A percentile compares a stretch with the other conserved stretches of the same genome.
phyloP scores from a whole-genome alignment of 2,797 vertebrate species.

The Coccyzus lansbergi region DNA sequence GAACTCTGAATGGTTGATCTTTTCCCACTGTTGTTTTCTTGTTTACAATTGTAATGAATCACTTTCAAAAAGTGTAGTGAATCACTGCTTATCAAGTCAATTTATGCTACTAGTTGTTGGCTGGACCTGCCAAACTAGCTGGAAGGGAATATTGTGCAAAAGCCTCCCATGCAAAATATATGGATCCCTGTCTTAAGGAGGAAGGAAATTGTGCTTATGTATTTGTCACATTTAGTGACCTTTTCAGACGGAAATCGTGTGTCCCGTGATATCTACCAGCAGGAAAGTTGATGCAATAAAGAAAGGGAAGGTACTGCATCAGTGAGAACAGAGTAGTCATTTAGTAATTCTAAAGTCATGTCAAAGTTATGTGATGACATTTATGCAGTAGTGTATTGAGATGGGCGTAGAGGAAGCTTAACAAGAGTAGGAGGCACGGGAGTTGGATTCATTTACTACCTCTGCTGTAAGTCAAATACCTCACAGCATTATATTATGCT shows the following conservation, averaged over 20 bases:
- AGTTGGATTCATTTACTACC: background rate
- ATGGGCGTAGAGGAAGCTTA: background rate
- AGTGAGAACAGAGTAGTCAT: slow-evolving; percentile 12
- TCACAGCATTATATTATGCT: background rate
- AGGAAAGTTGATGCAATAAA: slow-evolving; percentile 52
- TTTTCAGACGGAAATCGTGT: slow-evolving; percentile 59
- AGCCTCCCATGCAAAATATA: background rate
- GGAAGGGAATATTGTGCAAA: background rate
- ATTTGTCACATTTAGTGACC: slow-evolving; percentile 61
- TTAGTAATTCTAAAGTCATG: slow-evolving; percentile 24
- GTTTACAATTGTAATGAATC: background rate
- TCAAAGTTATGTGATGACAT: background rate
- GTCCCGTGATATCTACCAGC: background rate
- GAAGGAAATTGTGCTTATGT: slow-evolving; percentile 45
- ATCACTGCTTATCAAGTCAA: background rate
- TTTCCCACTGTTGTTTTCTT: background rate
- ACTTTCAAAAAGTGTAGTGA: background rate
- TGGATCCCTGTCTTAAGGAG: slow-evolving; percentile 14
- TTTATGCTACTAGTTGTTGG: background rate
- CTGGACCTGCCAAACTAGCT: background rate
- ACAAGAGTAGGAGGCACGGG: background rate
- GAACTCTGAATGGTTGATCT: background rate
- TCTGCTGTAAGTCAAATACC: background rate
- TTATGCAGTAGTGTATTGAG: background rate
- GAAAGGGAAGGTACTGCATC: slow-evolving; percentile 39